Evolutionary conservation across 2,888 invertebrate species (phyloP).

Genomic region (Cyrtodaria siliqua): DNA sequence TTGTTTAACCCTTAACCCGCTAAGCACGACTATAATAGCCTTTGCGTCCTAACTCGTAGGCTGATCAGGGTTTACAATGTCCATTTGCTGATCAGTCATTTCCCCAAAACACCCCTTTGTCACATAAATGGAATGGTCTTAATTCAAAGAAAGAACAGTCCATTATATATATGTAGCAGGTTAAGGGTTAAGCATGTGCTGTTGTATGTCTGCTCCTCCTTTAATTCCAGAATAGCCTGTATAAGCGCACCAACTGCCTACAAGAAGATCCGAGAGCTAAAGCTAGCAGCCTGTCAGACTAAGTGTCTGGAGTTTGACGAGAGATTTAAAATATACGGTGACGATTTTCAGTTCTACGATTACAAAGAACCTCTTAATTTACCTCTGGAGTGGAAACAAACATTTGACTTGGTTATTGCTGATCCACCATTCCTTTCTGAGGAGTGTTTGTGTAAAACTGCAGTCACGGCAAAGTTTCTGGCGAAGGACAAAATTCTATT

Average conservation of each 20-base stretch:
- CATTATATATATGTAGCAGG: too few species aligned
- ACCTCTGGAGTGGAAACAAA: slow-evolving; percentile 88
- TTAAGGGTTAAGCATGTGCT: too few species aligned
- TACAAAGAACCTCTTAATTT: slow-evolving; percentile 92
- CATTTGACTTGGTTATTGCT: slow-evolving; percentile 94
- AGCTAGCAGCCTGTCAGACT: slow-evolving; percentile 58
- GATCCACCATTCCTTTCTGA: slow-evolving; percentile 98
- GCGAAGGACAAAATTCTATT: slow-evolving; percentile 92
- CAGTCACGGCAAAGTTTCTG: slow-evolving; percentile 92
- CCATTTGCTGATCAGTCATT: too few species aligned
- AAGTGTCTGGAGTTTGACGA: slow-evolving; percentile 92
- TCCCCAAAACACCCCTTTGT: too few species aligned
- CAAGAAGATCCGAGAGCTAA: slow-evolving; percentile 85
- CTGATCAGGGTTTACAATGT: too few species aligned
- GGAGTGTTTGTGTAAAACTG: slow-evolving; percentile 95
- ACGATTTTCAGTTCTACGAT: slow-evolving; percentile 94
- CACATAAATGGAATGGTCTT: too few species aligned
- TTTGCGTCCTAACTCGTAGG: too few species aligned
- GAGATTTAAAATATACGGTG: slow-evolving; percentile 92
- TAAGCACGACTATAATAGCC: too few species aligned
- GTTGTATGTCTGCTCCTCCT: too few species aligned
- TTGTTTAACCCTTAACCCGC: too few species aligned
- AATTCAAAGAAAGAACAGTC: too few species aligned
- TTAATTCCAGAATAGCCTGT: slow-evolving; percentile 89
- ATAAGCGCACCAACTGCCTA: slow-evolving; percentile 96